Evolutionary conservation across 2,113 vertebrate species (phyloP), one percentile per base, ranked within the genome.

Genomic region (Pitta sordida): DNA sequence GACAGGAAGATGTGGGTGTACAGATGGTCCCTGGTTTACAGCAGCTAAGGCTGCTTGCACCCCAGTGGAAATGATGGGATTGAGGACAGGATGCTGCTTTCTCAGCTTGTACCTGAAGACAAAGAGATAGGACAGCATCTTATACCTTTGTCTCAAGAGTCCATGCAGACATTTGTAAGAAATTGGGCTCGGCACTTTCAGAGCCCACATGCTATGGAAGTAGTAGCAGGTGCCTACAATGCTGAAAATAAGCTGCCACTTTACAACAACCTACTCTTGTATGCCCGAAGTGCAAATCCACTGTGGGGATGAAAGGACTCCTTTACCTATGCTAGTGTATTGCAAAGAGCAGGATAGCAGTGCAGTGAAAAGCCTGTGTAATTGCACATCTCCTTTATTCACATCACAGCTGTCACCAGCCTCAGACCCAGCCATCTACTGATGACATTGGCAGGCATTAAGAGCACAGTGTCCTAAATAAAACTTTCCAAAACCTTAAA

Each of bases 361-460:
- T 51, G 46, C 46, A 58, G 30, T 10, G 18, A 22, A 36, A 37
- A 23, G 37, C 14, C 5, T 52, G 46, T 52, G 41, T 37, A 19
- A 62, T 20, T 30, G 17, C 17, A 44, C 49, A 44, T 32, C 39
- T 77, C 27, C 32, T 52, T 37, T 14, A 22, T 8, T 19, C 2
- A 0, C 51, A 32, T 14, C 0, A 3, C 41, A 83, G 51, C 29
- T 32, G 6, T 34, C 7, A 1, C 0, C 0, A 79, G 67, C 86
- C 46, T 48, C 62, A 46, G 46, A 92, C 71, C 36, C 52, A 75
- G 36, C 5, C 1, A 0, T n/a, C 55, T 46, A 32, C 32, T 56
- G 44, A 36, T 64, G 65, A 51, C 18, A 4, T 32, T 16, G 11
- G 30, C 4, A 36, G 41, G 12, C 68, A 76, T 39, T 43, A 80